These are phyloP conservation scores for Planococcus citri DNA, from an alignment of 1,140 invertebrate species.

Conservation along the genomic window DNA sequence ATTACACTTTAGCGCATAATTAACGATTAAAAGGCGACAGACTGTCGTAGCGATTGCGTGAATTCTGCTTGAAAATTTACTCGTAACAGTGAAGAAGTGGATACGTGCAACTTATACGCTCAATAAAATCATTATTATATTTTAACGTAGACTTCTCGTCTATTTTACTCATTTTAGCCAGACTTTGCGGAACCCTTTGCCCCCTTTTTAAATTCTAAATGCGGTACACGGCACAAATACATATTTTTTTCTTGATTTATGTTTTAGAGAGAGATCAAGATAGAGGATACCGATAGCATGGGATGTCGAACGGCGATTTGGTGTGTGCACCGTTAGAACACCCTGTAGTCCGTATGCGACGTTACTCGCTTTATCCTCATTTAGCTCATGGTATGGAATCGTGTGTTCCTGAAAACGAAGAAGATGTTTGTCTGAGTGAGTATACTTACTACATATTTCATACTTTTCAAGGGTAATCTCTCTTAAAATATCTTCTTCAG, in stretches of 20 bases:
- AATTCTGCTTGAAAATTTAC: neutral
- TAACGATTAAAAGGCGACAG: neutral
- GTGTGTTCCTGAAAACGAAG: neutral
- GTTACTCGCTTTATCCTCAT: conserved; percentile 11
- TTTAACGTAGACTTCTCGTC: neutral
- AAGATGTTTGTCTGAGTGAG: conserved; percentile 14
- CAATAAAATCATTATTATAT: neutral
- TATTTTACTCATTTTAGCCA: neutral
- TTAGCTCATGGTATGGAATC: conserved; percentile 14
- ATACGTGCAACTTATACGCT: neutral
- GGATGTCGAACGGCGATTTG: neutral
- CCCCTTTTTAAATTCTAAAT: neutral
- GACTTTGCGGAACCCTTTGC: neutral
- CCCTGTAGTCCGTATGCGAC: conserved; percentile 13
- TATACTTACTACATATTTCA: neutral
- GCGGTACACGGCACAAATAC: no score
- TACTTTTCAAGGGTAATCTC: no score
- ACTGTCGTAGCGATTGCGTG: neutral
- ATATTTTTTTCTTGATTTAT: no score
- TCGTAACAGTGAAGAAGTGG: neutral
- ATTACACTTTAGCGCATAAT: neutral
- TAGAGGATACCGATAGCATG: neutral
- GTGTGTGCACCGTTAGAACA: neutral
- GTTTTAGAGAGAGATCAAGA: no score
- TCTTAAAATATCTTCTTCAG: no score